phyloP scores from a whole-genome alignment of 2,797 vertebrate genomes.

The Mormyrus hasselquistii region DNA sequence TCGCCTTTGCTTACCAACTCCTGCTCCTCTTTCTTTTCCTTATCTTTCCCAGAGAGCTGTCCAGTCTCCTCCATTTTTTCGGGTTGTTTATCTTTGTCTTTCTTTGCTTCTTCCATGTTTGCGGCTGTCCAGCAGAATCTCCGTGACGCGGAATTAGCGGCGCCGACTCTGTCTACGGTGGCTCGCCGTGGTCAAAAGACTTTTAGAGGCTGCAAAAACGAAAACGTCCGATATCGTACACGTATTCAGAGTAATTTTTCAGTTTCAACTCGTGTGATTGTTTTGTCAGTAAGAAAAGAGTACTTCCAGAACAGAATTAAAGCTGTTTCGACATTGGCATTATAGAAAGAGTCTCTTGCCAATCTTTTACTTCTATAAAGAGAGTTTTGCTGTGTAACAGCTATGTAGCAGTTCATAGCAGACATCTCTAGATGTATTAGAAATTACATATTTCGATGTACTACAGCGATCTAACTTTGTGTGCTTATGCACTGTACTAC shows the following conservation, averaged over 20 bases:
- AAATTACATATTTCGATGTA: background rate
- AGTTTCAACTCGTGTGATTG: background rate
- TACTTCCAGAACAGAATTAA: background rate
- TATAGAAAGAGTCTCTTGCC: background rate
- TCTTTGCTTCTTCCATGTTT: slow-evolving; percentile 67
- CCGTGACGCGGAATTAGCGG: slow-evolving; percentile 8
- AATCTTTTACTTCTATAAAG: background rate
- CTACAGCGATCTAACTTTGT: background rate
- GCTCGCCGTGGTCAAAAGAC: background rate
- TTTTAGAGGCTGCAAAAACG: background rate
- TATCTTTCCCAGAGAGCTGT: slow-evolving; percentile 57
- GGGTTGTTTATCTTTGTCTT: slow-evolving; percentile 62
- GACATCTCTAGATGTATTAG: background rate
- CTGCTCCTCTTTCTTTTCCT: slow-evolving; percentile 72
- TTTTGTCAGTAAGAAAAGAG: background rate
- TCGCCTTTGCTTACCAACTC: slow-evolving; percentile 55
- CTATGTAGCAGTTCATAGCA: background rate
- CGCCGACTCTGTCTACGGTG: slow-evolving; percentile 15
- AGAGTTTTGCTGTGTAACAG: background rate
- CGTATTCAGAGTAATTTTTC: background rate
- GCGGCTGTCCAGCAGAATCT: slow-evolving; percentile 24
- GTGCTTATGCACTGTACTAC: background rate
- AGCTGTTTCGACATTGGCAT: background rate
- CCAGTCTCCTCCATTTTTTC: slow-evolving; percentile 67
- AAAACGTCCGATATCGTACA: background rate